Conservation (phyloP, 2,797 vertebrate genomes). For the Brachyrhaphis roseni region DNA sequence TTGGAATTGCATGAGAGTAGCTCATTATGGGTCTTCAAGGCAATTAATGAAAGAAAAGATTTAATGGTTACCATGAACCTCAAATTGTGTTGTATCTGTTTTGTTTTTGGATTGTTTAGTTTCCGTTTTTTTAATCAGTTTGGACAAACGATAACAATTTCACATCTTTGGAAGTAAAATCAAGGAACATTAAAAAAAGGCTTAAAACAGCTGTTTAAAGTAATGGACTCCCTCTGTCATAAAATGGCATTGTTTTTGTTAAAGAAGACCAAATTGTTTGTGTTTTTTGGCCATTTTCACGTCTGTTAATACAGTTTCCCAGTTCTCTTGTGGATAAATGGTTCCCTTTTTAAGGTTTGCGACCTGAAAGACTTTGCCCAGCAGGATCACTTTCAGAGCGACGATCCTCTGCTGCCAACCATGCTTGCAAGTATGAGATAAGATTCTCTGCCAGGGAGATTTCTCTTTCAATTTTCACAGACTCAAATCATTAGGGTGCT, state of each 20-base stretch:
- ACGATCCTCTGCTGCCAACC: slow-evolving; percentile 44
- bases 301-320: slow-evolving; percentile 26
- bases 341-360: slow-evolving; percentile 39
- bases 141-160: too few relatives aligned
- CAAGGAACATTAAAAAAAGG: neutral
- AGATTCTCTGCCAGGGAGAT: slow-evolving; percentile 49
- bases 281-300: neutral
- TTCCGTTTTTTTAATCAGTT: too few relatives aligned
- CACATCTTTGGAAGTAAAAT: neutral
- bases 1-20: too few relatives aligned
- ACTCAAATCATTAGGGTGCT: slow-evolving; percentile 52
- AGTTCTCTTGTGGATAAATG: slow-evolving; percentile 33
- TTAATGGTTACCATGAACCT: too few relatives aligned
- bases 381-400: slow-evolving; percentile 32
- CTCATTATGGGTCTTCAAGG: too few relatives aligned
- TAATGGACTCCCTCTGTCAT: neutral
- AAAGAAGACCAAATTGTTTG: neutral
- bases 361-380: slow-evolving; percentile 37
- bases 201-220: neutral
- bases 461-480: slow-evolving; percentile 47
- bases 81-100: too few relatives aligned
- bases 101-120: too few relatives aligned
- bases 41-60: too few relatives aligned
- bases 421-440: slow-evolving; percentile 46
- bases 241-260: slow-evolving; percentile 9